These are phyloP conservation scores for Dryocosmus kuriphilus DNA, from an alignment of 2,888 invertebrate species.

Conservation along the genomic window DNA sequence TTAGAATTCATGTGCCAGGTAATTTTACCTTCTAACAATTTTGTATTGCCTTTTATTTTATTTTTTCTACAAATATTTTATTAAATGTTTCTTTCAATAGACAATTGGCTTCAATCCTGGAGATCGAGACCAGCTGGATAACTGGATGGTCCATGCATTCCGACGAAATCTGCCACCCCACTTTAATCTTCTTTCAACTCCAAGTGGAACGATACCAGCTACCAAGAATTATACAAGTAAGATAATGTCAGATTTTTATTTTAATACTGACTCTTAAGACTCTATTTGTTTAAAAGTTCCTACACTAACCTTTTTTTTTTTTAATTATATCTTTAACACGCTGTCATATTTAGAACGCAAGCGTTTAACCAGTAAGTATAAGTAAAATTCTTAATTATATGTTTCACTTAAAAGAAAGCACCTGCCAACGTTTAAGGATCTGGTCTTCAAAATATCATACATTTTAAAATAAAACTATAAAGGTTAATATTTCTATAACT, in stretches of 20 bases:
- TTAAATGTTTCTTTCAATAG: constrained; percentile 76
- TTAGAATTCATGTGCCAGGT: constrained; percentile 94
- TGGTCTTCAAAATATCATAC: no score
- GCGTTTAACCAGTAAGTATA: background rate
- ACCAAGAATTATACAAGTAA: constrained; percentile 67
- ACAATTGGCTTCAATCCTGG: constrained; percentile 89
- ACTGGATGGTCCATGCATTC: constrained; percentile 89
- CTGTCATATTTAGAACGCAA: background rate
- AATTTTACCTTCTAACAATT: constrained; percentile 52
- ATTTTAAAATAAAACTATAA: no score
- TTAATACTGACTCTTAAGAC: background rate
- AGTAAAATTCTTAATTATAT: no score
- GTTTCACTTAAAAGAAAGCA: no score
- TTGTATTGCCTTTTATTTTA: background rate
- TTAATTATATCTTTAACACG: background rate
- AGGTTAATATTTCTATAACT: no score
- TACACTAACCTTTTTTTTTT: no score
- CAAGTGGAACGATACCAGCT: constrained; percentile 64
- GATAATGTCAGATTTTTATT: constrained; percentile 42
- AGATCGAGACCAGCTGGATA: constrained; percentile 88
- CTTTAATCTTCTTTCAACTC: constrained; percentile 84
- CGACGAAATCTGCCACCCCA: constrained; percentile 92
- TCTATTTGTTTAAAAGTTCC: background rate
- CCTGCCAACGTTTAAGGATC: no score
- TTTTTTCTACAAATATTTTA: constrained; percentile 12